These are phyloP conservation scores for Mobula birostris DNA, from an alignment of 2,113 vertebrate genomes.

Conservation along the genomic window DNA sequence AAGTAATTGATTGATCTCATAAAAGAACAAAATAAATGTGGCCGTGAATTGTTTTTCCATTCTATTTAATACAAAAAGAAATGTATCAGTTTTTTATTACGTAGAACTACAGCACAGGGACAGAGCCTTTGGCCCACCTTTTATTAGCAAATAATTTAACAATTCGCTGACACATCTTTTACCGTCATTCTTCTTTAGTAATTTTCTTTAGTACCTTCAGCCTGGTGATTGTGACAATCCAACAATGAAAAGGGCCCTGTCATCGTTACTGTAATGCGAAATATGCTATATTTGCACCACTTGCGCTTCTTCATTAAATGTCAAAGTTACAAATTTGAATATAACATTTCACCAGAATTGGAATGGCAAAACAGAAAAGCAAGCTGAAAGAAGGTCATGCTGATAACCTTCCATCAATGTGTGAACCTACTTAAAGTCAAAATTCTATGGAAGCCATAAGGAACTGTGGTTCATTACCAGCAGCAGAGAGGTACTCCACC, in stretches of 20 bases:
- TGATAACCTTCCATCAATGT: no score
- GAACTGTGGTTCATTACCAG: no score
- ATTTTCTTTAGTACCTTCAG: not conserved
- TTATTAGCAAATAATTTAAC: no score
- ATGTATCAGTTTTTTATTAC: not conserved
- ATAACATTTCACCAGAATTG: not conserved
- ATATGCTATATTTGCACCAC: not conserved
- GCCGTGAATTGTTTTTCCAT: not conserved
- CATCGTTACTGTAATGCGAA: not conserved
- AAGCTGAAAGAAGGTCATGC: no score
- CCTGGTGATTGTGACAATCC: not conserved
- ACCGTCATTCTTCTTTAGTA: not conserved
- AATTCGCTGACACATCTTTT: no score
- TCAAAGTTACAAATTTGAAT: not conserved
- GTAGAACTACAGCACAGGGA: no score
- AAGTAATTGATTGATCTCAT: not conserved
- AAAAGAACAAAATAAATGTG: not conserved
- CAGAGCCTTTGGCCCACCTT: no score
- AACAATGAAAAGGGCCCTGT: not conserved
- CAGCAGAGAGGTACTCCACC: no score
- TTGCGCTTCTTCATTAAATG: not conserved
- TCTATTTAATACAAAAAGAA: not conserved
- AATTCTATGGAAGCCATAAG: no score
- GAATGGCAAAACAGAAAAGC: not conserved
- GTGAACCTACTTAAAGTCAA: no score